These are phyloP conservation scores for Microctenopoma steveboyesi DNA, from an alignment of 2,797 vertebrate species.

Conservation along the genomic window DNA sequence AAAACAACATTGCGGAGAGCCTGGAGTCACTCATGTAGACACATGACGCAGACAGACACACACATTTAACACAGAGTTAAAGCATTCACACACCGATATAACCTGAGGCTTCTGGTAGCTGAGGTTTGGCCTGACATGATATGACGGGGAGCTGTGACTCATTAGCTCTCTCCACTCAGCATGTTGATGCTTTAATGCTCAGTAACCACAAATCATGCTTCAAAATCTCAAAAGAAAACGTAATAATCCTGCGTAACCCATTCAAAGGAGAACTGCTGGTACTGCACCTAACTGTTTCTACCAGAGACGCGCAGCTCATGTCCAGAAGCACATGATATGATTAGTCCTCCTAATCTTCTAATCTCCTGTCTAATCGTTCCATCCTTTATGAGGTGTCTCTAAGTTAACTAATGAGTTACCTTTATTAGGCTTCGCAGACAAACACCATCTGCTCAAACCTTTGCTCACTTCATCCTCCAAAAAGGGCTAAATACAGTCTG, in stretches of 20 bases:
- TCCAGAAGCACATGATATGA: neutral
- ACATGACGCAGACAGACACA: neutral
- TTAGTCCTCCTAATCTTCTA: neutral
- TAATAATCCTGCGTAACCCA: neutral
- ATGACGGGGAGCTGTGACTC: constrained; percentile 2
- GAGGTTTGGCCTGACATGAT: neutral
- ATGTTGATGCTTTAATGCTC: constrained; percentile 22
- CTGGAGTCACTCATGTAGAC: constrained; percentile 96
- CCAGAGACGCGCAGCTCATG: neutral
- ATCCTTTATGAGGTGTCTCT: too few species aligned
- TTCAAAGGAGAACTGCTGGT: neutral
- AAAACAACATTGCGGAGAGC: constrained; percentile 88
- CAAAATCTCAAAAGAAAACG: neutral
- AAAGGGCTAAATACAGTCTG: neutral
- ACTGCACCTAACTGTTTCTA: neutral
- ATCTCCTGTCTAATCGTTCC: too few species aligned
- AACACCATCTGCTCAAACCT: neutral
- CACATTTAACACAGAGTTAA: neutral
- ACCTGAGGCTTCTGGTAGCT: neutral
- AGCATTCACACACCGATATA: neutral
- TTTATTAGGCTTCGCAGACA: neutral
- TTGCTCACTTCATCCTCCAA: neutral
- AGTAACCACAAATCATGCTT: constrained; percentile 3
- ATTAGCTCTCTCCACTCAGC: constrained; percentile 19
- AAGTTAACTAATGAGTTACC: neutral